Conservation (phyloP, 1,140 invertebrate genomes). For the Drosophila pseudoananassae region DNA sequence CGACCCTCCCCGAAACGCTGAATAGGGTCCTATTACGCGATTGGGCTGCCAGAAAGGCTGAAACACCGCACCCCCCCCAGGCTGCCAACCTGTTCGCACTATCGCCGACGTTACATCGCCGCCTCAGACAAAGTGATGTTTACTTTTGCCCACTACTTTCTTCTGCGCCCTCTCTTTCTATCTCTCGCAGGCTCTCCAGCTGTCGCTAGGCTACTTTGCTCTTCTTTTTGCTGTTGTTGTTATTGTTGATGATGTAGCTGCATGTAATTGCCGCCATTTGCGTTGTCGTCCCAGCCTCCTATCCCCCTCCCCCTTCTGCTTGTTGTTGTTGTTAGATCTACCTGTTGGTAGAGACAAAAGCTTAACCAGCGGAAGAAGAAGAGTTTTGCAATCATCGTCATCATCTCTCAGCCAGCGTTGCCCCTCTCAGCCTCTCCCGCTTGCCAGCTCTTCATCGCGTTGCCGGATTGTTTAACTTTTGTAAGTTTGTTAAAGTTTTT, state of each 20-base stretch:
- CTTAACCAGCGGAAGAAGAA: slow-evolving; percentile 39
- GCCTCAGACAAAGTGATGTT: slow-evolving; percentile 67
- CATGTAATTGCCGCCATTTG: slow-evolving; percentile 80
- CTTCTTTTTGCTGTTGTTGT: slow-evolving; percentile 32
- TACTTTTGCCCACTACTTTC: slow-evolving; percentile 53
- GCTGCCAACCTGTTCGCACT: too few species aligned
- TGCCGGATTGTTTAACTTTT: slow-evolving; percentile 57
- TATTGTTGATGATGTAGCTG: slow-evolving; percentile 53
- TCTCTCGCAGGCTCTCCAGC: not conserved
- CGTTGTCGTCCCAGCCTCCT: slow-evolving; percentile 49
- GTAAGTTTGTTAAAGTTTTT: slow-evolving; percentile 72
- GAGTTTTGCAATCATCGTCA: slow-evolving; percentile 64
- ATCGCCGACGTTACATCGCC: too few species aligned
- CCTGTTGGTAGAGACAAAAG: slow-evolving; percentile 66
- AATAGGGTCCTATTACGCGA: too few species aligned
- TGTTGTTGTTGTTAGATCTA: slow-evolving; percentile 61
- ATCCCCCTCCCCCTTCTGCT: not conserved
- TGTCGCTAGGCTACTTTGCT: slow-evolving; percentile 9
- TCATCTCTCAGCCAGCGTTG: slow-evolving; percentile 31
- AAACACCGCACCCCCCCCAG: too few species aligned
- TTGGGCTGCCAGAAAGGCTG: too few species aligned
- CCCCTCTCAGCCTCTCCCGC: not conserved
- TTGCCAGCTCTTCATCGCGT: not conserved
- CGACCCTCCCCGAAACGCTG: too few species aligned
- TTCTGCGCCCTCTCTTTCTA: not conserved